Evolutionary conservation across 2,888 invertebrate species (phyloP).

Genomic region (Trichogramma evanescens): DNA sequence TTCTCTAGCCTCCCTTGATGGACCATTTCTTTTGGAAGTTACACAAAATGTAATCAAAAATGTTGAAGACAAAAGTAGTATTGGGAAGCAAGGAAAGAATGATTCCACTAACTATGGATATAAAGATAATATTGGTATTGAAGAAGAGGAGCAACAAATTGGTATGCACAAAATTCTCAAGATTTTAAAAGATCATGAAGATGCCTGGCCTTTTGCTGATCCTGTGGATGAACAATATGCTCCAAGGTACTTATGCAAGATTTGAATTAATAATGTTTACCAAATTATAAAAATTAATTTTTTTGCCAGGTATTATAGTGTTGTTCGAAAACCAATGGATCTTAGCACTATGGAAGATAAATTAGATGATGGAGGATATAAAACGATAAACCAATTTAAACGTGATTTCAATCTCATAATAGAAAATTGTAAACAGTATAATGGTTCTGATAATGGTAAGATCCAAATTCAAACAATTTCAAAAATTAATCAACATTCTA

Average conservation of each 20-base stretch:
- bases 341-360: conserved; percentile 81
- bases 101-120: conserved; percentile 37
- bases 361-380: conserved; percentile 73
- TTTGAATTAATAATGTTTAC: background rate
- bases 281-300: background rate
- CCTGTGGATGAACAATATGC: conserved; percentile 90
- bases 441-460: conserved; percentile 87
- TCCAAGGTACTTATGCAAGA: conserved; percentile 56
- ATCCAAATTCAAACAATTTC: background rate
- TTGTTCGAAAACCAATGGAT: conserved; percentile 74
- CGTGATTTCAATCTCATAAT: conserved; percentile 87
- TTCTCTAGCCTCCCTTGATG: conserved; percentile 75
- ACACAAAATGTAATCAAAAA: conserved; percentile 40
- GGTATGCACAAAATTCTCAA: conserved; percentile 90
- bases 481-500: background rate
- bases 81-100: conserved; percentile 31
- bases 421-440: conserved; percentile 85
- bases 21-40: conserved; percentile 68
- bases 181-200: conserved; percentile 77
- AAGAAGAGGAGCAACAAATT: conserved; percentile 75
- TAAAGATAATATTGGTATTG: conserved; percentile 39
- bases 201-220: conserved; percentile 92
- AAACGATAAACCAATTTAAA: conserved; percentile 71
- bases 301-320: conserved; percentile 51
- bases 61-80: conserved; percentile 35